Conservation (phyloP, 53 echinoderm and acorn worm species). For the Zoroaster sp. region DNA sequence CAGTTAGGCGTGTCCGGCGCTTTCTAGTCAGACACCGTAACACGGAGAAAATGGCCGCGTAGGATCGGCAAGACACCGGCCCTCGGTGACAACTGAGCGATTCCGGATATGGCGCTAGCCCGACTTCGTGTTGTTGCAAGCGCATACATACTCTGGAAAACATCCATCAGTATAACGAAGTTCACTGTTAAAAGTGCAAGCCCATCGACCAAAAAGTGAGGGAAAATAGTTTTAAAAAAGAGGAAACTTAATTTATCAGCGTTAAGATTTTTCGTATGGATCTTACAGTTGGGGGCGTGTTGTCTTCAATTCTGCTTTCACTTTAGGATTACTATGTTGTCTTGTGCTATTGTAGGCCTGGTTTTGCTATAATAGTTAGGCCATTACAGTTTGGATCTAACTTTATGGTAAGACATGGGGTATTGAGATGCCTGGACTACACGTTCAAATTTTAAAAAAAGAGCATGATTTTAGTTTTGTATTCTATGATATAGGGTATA, state of each 20-base stretch:
- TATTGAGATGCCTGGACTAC: too few species aligned
- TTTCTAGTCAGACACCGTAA: slow-evolving; percentile 50
- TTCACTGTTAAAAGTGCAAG: slow-evolving; percentile 25
- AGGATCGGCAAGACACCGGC: not conserved
- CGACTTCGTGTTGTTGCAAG: slow-evolving; percentile 33
- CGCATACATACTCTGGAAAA: not conserved
- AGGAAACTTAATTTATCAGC: not conserved
- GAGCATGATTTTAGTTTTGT: too few species aligned
- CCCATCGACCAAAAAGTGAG: not conserved
- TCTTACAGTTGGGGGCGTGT: too few species aligned
- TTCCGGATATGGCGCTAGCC: slow-evolving; percentile 33
- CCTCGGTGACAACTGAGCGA: slow-evolving; percentile 31
- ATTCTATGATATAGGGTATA: too few species aligned
- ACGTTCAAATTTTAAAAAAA: too few species aligned
- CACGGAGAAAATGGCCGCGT: slow-evolving; percentile 15
- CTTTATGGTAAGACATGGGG: too few species aligned
- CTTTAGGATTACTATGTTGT: too few species aligned
- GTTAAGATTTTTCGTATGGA: not conserved
- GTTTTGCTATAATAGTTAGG: too few species aligned
- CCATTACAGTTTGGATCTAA: too few species aligned
- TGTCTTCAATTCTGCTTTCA: too few species aligned
- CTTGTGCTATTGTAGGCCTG: too few species aligned
- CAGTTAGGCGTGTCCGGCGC: slow-evolving; percentile 52
- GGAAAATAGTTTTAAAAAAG: not conserved
- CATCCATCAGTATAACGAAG: slow-evolving; percentile 20